These are phyloP conservation scores for Bombus sylvicola DNA, from an alignment of 1,140 invertebrate genomes.

Conservation along the genomic window DNA sequence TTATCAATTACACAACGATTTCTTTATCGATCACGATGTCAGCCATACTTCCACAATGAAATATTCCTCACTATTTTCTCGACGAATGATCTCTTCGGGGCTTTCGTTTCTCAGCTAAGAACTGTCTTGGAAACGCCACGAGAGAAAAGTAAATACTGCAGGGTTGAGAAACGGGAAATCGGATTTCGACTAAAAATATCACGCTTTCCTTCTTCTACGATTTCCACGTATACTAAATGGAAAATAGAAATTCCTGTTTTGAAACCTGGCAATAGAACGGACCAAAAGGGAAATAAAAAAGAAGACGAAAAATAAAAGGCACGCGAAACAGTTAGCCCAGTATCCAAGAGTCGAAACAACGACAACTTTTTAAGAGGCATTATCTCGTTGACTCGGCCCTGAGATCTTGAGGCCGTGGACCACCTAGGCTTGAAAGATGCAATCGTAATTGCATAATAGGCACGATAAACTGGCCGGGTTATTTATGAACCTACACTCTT, in stretches of 20 bases:
- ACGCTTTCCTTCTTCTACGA: neutral
- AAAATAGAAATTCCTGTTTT: neutral
- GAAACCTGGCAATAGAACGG: neutral
- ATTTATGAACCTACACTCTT: conserved; percentile 77
- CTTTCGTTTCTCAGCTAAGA: neutral
- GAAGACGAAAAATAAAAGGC: neutral
- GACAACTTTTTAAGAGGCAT: conserved; percentile 65
- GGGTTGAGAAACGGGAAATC: neutral
- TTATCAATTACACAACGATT: conserved; percentile 41
- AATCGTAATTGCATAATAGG: conserved; percentile 82
- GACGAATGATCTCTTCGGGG: neutral
- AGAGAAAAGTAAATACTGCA: neutral
- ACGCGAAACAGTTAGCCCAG: conserved; percentile 45
- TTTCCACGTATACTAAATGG: neutral
- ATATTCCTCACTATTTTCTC: neutral
- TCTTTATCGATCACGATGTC: conserved; percentile 9
- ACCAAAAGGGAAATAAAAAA: neutral
- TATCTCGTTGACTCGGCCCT: conserved; percentile 64
- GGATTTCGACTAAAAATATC: neutral
- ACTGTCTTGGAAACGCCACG: neutral
- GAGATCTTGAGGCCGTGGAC: conserved; percentile 69
- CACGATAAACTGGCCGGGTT: conserved; percentile 76
- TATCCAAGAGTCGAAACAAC: conserved; percentile 46
- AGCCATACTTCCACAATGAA: conserved; percentile 18
- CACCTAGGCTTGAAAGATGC: conserved; percentile 78